These are phyloP conservation scores for Caenorhabditis sp. DNA, from an alignment of 2,888 invertebrate genomes.

Conservation along the genomic window DNA sequence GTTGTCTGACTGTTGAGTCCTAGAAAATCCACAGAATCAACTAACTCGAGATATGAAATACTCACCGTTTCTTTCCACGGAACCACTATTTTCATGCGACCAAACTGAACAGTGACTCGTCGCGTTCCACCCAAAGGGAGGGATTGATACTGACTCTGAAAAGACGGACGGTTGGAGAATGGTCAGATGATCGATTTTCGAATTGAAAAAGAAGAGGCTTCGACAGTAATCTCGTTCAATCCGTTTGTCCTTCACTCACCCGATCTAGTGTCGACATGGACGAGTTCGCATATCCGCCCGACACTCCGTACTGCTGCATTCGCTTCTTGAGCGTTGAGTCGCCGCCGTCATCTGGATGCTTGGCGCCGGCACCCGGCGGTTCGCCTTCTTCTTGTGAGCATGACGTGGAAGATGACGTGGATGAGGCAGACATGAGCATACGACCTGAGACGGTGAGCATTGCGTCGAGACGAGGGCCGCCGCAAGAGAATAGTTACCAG, in stretches of 20 bases:
- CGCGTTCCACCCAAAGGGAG: conserved; percentile 54
- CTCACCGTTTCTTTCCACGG: conserved; percentile 65
- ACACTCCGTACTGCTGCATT: conserved; percentile 48
- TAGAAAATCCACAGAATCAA: conserved; percentile 14
- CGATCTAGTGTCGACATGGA: conserved; percentile 60
- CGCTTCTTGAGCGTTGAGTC: conserved; percentile 51
- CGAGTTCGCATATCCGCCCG: conserved; percentile 32
- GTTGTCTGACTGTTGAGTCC: conserved; percentile 61
- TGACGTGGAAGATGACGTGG: conserved; percentile 57
- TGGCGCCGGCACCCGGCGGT: conserved; percentile 1
- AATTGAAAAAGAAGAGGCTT: not conserved
- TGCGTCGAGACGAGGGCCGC: conserved; percentile 2
- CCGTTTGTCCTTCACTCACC: conserved; percentile 22
- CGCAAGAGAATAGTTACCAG: conserved; percentile 19
- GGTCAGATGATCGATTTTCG: not conserved
- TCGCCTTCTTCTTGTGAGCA: conserved; percentile 49
- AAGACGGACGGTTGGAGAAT: not conserved
- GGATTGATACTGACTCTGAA: conserved; percentile 61
- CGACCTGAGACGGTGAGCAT: conserved; percentile 39
- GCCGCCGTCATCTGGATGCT: conserved; percentile 25
- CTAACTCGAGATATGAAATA: not conserved
- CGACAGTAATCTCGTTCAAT: not conserved
- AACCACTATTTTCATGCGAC: conserved; percentile 68
- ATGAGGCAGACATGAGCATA: conserved; percentile 56
- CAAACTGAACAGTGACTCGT: conserved; percentile 70